Conservation (phyloP, 2,797 vertebrate genomes). For the Epinephelus awoara region DNA sequence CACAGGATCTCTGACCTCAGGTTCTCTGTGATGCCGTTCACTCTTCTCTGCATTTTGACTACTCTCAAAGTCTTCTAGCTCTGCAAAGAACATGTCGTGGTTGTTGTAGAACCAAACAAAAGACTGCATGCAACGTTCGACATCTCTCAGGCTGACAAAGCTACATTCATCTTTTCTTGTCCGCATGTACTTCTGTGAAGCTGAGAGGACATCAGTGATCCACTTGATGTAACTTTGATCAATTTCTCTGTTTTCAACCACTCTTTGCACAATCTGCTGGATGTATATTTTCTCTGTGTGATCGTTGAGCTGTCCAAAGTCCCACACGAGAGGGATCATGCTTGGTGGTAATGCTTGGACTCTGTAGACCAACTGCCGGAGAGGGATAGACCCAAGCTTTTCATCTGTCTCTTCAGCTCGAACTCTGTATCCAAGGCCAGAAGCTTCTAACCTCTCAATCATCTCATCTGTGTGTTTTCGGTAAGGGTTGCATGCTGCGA, state of each 20-base stretch:
- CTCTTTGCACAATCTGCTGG: slow-evolving; percentile 93
- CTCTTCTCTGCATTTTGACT: slow-evolving; percentile 31
- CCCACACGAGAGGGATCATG: slow-evolving; percentile 97
- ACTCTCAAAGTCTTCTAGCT: slow-evolving; percentile 76
- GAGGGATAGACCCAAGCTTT: slow-evolving; percentile 93
- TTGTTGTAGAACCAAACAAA: slow-evolving; percentile 92
- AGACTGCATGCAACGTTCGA: slow-evolving; percentile 94
- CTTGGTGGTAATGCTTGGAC: slow-evolving; percentile 97
- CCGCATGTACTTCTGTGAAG: slow-evolving; percentile 94
- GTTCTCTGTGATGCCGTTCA: slow-evolving; percentile 24
- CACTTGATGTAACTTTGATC: background rate
- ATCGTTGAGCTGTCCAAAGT: slow-evolving; percentile 95
- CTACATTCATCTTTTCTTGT: slow-evolving; percentile 89
- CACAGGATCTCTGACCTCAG: slow-evolving; percentile 70
- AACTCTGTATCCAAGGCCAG: slow-evolving; percentile 95
- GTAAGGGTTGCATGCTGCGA: slow-evolving; percentile 98
- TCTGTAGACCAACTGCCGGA: slow-evolving; percentile 97
- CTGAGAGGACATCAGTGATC: slow-evolving; percentile 88
- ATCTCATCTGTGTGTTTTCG: slow-evolving; percentile 92
- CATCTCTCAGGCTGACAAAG: slow-evolving; percentile 96
- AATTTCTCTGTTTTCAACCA: slow-evolving; percentile 71
- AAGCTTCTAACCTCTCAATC: slow-evolving; percentile 92
- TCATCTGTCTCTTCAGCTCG: slow-evolving; percentile 91
- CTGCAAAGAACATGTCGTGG: slow-evolving; percentile 80
- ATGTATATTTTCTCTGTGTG: slow-evolving; percentile 92